Percentiles rank a stretch among this genome's conserved stretches.
Conservation (phyloP, 2,797 vertebrate species). For the Lithobates sylvaticus region DNA sequence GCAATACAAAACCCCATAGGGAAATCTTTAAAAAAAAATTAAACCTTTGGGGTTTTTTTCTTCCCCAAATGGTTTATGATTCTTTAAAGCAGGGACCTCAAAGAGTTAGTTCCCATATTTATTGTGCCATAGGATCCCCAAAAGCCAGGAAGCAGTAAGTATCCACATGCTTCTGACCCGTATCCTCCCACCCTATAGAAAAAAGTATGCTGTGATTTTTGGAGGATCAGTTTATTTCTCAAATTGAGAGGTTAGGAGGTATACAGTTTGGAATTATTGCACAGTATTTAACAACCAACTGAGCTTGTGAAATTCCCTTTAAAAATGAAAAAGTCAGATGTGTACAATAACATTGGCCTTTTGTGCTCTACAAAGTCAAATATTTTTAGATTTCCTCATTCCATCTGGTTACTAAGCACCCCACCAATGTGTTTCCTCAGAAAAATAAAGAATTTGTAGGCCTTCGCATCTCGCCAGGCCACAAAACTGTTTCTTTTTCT, state of each 20-base stretch:
- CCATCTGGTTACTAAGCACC: conserved; percentile 35
- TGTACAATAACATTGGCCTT: conserved; percentile 16
- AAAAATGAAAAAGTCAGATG: background rate
- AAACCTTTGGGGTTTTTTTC: too few species aligned
- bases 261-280: background rate
- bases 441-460: conserved; percentile 37
- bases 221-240: too few species aligned
- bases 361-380: conserved; percentile 25
- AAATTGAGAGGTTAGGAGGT: background rate
- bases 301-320: background rate
- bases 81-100: too few species aligned
- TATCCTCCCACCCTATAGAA: too few species aligned
- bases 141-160: too few species aligned
- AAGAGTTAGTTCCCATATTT: too few species aligned
- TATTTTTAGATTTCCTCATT: conserved; percentile 50
- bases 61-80: too few species aligned
- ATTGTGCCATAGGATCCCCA: too few species aligned
- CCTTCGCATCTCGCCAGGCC: conserved; percentile 22
- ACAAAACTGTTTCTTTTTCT: conserved; percentile 35
- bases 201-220: too few species aligned
- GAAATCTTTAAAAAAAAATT: too few species aligned
- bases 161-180: too few species aligned
- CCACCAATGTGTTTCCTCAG: conserved; percentile 43
- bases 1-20: too few species aligned
- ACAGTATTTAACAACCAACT: background rate